phyloP scores from a whole-genome alignment of 2,888 invertebrate species.

The Agapostemon virescens region DNA sequence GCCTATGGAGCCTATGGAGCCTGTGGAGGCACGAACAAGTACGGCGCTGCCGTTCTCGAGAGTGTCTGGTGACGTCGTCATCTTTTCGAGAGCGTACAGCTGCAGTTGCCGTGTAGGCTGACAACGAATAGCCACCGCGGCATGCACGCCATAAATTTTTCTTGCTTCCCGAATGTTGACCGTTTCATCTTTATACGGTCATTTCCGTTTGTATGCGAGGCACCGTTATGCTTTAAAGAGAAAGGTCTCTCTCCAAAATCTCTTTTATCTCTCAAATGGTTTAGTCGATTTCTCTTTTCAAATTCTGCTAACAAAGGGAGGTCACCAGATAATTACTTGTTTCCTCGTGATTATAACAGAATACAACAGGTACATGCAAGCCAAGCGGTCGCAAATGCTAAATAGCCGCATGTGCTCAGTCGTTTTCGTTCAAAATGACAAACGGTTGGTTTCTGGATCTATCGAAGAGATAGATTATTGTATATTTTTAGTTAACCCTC shows the following conservation, averaged over 20 bases:
- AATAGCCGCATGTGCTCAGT: too few relatives aligned
- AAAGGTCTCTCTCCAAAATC: background rate
- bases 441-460: too few relatives aligned
- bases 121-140: constrained; percentile 21
- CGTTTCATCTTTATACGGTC: constrained; percentile 10
- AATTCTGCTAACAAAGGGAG: background rate
- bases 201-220: constrained; percentile 4
- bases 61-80: constrained; percentile 53
- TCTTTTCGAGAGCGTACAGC: constrained; percentile 53
- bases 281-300: constrained; percentile 1
- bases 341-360: background rate
- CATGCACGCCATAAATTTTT: constrained; percentile 44
- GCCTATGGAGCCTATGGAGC: background rate
- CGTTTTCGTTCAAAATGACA: too few relatives aligned
- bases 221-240: constrained; percentile 8
- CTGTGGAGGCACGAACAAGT: constrained; percentile 28
- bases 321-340: background rate
- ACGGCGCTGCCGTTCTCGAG: constrained; percentile 46
- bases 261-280: background rate
- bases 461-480: too few relatives aligned
- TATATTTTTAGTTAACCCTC: too few relatives aligned
- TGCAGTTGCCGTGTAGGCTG: constrained; percentile 39
- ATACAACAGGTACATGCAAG: background rate
- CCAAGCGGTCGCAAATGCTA: too few relatives aligned
- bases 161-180: background rate